Percentiles rank a stretch among this genome's conserved stretches.
Conservation (phyloP, 2,113 vertebrate species). For the Stomatorhinus ivindoensis region DNA sequence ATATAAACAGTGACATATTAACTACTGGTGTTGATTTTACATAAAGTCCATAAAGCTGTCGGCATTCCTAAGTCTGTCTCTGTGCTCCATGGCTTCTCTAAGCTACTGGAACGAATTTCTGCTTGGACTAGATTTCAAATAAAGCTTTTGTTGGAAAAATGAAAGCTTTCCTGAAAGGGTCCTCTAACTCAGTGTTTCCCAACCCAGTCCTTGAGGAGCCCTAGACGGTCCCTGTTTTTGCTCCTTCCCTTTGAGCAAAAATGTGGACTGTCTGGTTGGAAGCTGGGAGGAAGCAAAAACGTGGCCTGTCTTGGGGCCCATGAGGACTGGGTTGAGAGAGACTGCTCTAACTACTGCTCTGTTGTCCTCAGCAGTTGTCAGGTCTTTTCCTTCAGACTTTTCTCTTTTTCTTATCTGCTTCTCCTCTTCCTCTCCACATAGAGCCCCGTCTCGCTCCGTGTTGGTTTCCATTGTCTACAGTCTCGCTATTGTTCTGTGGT, state of each 20-base stretch:
- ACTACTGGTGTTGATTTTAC: not conserved
- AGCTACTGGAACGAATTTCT: not conserved
- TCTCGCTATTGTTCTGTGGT: not conserved
- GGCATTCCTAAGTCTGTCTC: not conserved
- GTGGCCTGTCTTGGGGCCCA: not conserved
- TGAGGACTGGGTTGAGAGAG: not conserved
- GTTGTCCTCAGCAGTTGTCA: not conserved
- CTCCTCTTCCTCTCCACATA: not conserved
- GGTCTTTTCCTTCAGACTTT: not conserved
- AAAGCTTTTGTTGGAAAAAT: not conserved
- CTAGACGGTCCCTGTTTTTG: not conserved
- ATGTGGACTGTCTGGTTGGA: not conserved
- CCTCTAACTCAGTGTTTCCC: not conserved
- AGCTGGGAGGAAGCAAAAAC: not conserved
- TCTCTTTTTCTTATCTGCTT: not conserved
- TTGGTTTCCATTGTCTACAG: not conserved
- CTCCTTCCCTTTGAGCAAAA: not conserved
- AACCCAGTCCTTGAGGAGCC: not conserved
- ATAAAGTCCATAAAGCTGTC: not conserved
- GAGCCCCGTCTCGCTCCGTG: not conserved
- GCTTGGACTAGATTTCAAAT: not conserved
- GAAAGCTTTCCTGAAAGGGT: constrained; percentile 6
- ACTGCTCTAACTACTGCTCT: not conserved
- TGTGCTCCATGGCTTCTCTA: not conserved
- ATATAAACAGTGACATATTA: not conserved